Evolutionary conservation across 2,113 vertebrate species (phyloP).

Genomic region (Tragulus kanchil): DNA sequence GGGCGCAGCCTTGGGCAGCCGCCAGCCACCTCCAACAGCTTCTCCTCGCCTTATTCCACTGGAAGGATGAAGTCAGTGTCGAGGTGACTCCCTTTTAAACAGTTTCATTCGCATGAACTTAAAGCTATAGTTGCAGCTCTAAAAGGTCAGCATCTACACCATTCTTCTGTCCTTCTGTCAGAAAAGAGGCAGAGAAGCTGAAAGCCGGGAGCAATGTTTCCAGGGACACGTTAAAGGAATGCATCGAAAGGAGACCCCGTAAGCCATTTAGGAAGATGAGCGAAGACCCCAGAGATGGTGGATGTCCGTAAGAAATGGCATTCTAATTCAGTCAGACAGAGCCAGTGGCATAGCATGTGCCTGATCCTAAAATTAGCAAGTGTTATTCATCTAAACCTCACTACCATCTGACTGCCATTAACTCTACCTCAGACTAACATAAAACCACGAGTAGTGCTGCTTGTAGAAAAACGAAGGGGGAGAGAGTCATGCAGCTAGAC

Average conservation of each 20-base stretch:
- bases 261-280: conserved; percentile 80
- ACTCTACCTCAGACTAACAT: conserved; percentile 81
- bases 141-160: conserved; percentile 28
- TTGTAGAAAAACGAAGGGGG: conserved; percentile 53
- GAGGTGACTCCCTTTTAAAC: conserved; percentile 59
- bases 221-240: conserved; percentile 81
- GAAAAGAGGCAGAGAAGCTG: conserved; percentile 41
- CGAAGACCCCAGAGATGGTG: conserved; percentile 72
- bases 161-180: conserved; percentile 47
- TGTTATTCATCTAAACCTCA: conserved; percentile 81
- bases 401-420: conserved; percentile 81
- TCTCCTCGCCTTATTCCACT: not conserved
- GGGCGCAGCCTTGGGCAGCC: not conserved
- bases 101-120: conserved; percentile 73
- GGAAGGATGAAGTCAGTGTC: conserved; percentile 52
- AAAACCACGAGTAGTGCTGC: conserved; percentile 69
- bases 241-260: conserved; percentile 74
- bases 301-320: conserved; percentile 77
- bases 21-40: not conserved
- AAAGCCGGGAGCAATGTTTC: not conserved
- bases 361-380: conserved; percentile 80
- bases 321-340: conserved; percentile 72
- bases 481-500: conserved; percentile 69
- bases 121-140: conserved; percentile 69
- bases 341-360: conserved; percentile 59